Base-by-base conservation (phyloP, 2,888 invertebrate species). In the Pristionchus exspectatus region DNA sequence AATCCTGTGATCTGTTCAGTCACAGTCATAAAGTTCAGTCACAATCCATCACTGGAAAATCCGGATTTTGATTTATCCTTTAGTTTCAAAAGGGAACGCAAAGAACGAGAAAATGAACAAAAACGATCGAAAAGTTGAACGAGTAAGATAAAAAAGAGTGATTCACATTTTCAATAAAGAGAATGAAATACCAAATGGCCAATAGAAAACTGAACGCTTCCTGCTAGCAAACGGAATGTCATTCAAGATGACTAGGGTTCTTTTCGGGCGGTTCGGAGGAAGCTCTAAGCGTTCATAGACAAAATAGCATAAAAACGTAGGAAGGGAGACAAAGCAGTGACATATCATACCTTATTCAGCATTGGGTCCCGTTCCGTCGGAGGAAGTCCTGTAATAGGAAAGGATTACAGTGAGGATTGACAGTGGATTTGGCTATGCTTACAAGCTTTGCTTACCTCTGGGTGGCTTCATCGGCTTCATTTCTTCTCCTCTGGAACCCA, bases 361-460 rank as follows among this genome's bases (percentile, higher is more conserved):
- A 83, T 83, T 5, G 84, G 84, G 27, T 85, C 84, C 2, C 84
- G 38, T 59, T 85, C 84, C 18, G 50, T 81, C 81, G 81, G n/a
- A 30, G 44, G 81, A 81, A 21, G 24, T 30, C 33, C 59, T 59
- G 84, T 33, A 85, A 56, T 85, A 33, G 21, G 30, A 5, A 24
- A 59, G 59, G 33, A 59, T 59, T 24, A 33, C 18, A 0, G 10
- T 63, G n/a, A 63, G n/a, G 24, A 21, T 63, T 63, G 10, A 24
- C n/a, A 59, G 14, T 10, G 81, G 83, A 83, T 83, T 30, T 16
- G 54, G 10, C 54, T 3, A 77, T 77, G 18, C 44, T 30, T 72
- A 7, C 14, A 30, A 16, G 33, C 33, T 30, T 77, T n/a, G 14
- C 56, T 24, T 27, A 83, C 83, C 83, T n/a, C 50, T 56, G 54